Conservation (phyloP, 2,888 invertebrate genomes). For the Apodemia duryi region DNA sequence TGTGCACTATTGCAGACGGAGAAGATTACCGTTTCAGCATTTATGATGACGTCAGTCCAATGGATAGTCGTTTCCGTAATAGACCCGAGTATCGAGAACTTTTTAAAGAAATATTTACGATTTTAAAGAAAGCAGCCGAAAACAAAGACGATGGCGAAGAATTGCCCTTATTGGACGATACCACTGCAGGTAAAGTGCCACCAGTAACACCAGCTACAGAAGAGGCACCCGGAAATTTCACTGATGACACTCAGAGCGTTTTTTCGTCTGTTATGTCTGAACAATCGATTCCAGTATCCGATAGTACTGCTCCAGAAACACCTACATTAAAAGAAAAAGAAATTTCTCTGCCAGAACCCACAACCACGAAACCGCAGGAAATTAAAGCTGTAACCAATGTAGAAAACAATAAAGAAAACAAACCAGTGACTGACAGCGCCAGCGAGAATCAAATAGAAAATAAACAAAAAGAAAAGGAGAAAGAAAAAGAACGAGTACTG, state of each 20-base stretch:
- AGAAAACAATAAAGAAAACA: constrained; percentile 56
- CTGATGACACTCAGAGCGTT: constrained; percentile 87
- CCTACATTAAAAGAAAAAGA: constrained; percentile 75
- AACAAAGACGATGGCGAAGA: constrained; percentile 90
- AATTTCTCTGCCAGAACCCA: constrained; percentile 41
- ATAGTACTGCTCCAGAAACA: constrained; percentile 79
- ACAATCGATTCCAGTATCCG: constrained; percentile 84
- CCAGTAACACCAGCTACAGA: constrained; percentile 85
- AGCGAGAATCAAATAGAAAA: constrained; percentile 49
- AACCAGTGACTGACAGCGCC: constrained; percentile 52
- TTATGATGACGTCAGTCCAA: constrained; percentile 88
- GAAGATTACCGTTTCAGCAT: constrained; percentile 92
- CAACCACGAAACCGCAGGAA: constrained; percentile 43
- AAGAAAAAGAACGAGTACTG: constrained; percentile 73
- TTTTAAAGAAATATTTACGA: constrained; percentile 91
- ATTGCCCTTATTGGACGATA: constrained; percentile 84
- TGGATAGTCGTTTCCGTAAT: constrained; percentile 90
- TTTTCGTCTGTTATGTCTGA: constrained; percentile 87
- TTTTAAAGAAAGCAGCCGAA: constrained; percentile 90
- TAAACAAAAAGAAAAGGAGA: constrained; percentile 41
- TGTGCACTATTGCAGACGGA: constrained; percentile 91
- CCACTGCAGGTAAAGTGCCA: constrained; percentile 79
- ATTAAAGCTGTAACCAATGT: constrained; percentile 41
- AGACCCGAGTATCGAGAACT: constrained; percentile 89
- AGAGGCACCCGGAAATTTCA: constrained; percentile 81